A percentile compares a stretch with the other conserved stretches of the same genome.
Evolutionary conservation across 2,113 vertebrate genomes (phyloP).

Genomic region (human): DNA sequence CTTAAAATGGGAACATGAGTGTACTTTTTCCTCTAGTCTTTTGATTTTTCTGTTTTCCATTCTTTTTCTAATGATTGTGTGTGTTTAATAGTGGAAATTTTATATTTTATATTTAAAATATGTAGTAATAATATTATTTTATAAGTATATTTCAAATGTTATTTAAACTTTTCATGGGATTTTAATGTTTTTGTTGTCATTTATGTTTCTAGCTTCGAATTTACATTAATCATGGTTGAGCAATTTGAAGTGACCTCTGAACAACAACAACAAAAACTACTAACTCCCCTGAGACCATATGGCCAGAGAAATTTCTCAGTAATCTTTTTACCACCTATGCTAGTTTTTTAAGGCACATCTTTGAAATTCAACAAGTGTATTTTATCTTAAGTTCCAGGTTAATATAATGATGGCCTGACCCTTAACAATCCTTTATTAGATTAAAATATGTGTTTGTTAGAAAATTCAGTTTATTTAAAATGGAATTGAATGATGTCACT

Average conservation of each 20-base stretch:
- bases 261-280: constrained; percentile 29
- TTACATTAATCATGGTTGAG: constrained; percentile 13
- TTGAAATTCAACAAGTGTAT: constrained; percentile 63
- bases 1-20: not conserved
- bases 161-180: not conserved
- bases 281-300: constrained; percentile 53
- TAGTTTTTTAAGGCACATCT: constrained; percentile 49
- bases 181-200: not conserved
- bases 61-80: not conserved
- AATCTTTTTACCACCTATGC: not conserved
- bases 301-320: not conserved
- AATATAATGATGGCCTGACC: not conserved
- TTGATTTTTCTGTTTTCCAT: not conserved
- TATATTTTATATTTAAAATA: not conserved
- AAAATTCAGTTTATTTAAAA: constrained; percentile 42
- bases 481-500: constrained; percentile 3
- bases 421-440: not conserved
- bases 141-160: not conserved
- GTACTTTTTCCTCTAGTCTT: not conserved
- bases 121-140: not conserved
- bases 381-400: constrained; percentile 38
- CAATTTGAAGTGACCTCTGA: constrained; percentile 50
- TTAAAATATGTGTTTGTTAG: not conserved
- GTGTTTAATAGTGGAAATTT: not conserved
- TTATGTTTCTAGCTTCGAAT: constrained; percentile 31